These are phyloP conservation scores for Neostethus bicornis DNA, from an alignment of 2,797 vertebrate species.

Conservation along the genomic window DNA sequence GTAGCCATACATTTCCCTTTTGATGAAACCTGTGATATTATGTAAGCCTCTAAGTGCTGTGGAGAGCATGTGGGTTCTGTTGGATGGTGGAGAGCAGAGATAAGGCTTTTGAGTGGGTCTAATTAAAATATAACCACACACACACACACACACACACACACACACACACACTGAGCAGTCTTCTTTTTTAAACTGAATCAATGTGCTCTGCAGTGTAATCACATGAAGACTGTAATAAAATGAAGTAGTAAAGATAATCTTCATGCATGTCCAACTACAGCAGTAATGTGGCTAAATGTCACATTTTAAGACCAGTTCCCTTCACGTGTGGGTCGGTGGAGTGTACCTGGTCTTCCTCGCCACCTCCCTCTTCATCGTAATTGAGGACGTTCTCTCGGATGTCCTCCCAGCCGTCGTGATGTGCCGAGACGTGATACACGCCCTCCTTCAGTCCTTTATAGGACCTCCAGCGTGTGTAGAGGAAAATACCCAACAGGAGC, in stretches of 20 bases:
- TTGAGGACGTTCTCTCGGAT: constrained; percentile 90
- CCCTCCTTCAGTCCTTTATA: constrained; percentile 83
- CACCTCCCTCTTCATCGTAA: constrained; percentile 90
- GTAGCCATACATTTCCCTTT: constrained; percentile 23
- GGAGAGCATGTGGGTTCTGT: constrained; percentile 54
- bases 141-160: constrained; percentile 3
- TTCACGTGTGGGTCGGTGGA: background rate
- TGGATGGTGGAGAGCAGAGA: constrained; percentile 53
- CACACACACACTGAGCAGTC: constrained; percentile 10
- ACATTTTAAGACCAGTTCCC: background rate
- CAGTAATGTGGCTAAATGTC: background rate
- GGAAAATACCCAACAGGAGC: constrained; percentile 82
- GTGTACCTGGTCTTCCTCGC: constrained; percentile 88
- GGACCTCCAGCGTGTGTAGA: constrained; percentile 84
- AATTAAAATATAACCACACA: constrained; percentile 53
- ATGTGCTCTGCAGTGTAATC: constrained; percentile 31
- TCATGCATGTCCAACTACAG: background rate
- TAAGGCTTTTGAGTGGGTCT: constrained; percentile 62
- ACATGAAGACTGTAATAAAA: constrained; percentile 6
- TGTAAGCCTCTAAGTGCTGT: constrained; percentile 41
- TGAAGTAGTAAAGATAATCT: constrained; percentile 1
- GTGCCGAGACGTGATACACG: constrained; percentile 79
- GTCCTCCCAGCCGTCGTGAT: constrained; percentile 88
- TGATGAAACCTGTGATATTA: constrained; percentile 50
- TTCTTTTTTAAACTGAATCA: constrained; percentile 32